Conservation (phyloP, 2,113 vertebrate species). For the Lepidiolamprologus cunningtoni region DNA sequence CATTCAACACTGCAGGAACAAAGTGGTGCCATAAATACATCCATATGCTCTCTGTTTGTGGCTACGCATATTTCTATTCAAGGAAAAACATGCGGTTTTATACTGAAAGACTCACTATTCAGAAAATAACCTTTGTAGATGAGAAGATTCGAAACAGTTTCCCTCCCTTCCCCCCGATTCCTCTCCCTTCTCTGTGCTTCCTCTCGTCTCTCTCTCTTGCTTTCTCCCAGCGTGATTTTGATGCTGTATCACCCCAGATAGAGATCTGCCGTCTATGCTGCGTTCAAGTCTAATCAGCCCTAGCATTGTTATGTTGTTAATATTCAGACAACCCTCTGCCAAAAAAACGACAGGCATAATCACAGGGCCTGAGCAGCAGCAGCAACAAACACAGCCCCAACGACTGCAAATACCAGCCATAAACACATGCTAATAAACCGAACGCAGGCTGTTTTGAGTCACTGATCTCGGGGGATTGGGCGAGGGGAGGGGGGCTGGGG, state of each 20-base stretch:
- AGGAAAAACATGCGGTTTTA: constrained; percentile 67
- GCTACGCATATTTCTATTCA: constrained; percentile 67
- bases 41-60: constrained; percentile 73
- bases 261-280: constrained; percentile 36
- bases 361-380: constrained; percentile 36
- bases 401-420: constrained; percentile 29
- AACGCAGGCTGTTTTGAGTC: constrained; percentile 22
- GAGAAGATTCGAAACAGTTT: constrained; percentile 60
- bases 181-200: not conserved
- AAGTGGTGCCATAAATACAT: constrained; percentile 66
- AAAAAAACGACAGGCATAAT: constrained; percentile 46
- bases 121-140: constrained; percentile 69
- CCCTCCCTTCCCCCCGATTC: not conserved
- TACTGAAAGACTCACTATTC: constrained; percentile 66
- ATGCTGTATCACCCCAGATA: constrained; percentile 50
- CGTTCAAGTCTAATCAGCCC: constrained; percentile 56
- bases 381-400: constrained; percentile 8
- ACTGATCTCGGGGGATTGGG: not conserved
- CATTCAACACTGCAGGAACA: constrained; percentile 60
- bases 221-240: constrained; percentile 37
- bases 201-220: not conserved
- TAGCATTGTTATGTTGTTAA: constrained; percentile 51
- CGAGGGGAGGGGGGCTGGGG: not conserved
- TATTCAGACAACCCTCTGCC: constrained; percentile 43
- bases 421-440: constrained; percentile 52